Percentiles rank a stretch among this genome's conserved stretches.
These are phyloP conservation scores for Falco berigora DNA, from an alignment of 2,797 vertebrate genomes.

Conservation along the genomic window DNA sequence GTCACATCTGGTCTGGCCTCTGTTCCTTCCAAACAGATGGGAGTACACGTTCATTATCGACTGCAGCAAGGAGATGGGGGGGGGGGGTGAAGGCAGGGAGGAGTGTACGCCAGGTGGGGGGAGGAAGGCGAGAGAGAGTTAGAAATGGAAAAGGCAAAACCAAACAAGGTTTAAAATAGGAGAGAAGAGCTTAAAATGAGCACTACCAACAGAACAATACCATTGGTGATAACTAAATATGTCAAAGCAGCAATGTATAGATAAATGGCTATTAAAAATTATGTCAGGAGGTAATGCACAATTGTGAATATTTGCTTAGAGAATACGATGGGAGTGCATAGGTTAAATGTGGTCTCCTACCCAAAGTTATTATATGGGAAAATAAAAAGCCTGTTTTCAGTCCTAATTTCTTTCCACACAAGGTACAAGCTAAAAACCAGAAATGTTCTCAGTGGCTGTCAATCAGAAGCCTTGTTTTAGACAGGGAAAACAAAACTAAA, in stretches of 20 bases:
- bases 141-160: not conserved
- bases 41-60: conserved; percentile 1
- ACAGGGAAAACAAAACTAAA: not conserved
- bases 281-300: not conserved
- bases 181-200: not conserved
- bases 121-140: not conserved
- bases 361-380: not conserved
- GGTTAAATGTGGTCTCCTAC: not conserved
- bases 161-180: not conserved
- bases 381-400: not conserved
- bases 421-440: not conserved
- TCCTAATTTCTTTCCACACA: not conserved
- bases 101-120: accelerated
- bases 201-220: not conserved
- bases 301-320: not conserved
- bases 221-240: not conserved
- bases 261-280: not conserved
- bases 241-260: not conserved
- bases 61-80: not conserved
- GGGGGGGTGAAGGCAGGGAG: not conserved
- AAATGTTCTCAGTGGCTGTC: not conserved
- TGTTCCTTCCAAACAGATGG: conserved; percentile 62
- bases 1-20: conserved; percentile 81
- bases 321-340: not conserved
- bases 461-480: not conserved